These are phyloP conservation scores for Myzus persicae DNA, from an alignment of 1,140 invertebrate species.

Conservation along the genomic window DNA sequence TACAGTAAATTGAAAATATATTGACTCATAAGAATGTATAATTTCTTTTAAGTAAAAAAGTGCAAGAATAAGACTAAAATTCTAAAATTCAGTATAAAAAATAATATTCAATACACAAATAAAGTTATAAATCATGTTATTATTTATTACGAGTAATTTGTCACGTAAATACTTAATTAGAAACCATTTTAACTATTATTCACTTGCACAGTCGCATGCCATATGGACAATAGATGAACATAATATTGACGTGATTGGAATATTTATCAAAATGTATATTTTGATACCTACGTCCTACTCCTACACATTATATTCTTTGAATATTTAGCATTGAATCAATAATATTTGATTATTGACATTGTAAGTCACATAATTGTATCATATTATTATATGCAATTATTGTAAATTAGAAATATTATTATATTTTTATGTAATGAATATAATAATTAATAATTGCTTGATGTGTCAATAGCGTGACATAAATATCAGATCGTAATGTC, in stretches of 20 bases:
- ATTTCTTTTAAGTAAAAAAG: too few relatives aligned
- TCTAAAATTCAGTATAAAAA: neutral
- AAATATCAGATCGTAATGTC: neutral
- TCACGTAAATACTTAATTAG: neutral
- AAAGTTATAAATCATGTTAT: neutral
- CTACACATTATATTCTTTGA: neutral
- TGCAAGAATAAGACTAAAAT: neutral
- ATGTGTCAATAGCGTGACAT: neutral
- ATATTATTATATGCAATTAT: neutral
- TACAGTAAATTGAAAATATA: neutral
- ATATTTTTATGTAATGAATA: neutral
- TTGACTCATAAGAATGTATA: neutral
- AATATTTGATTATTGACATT: neutral
- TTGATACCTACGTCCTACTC: too few relatives aligned
- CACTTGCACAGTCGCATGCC: neutral
- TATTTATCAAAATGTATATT: neutral
- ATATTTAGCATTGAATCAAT: neutral
- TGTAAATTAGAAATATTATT: too few relatives aligned
- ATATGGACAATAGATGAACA: neutral
- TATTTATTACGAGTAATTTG: too few relatives aligned
- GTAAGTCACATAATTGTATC: neutral
- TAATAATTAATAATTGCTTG: neutral
- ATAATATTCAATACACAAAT: neutral
- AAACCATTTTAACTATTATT: neutral
- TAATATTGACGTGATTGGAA: neutral